Conservation (phyloP, 2,113 vertebrate genomes). For the Spheniscus mendiculus region DNA sequence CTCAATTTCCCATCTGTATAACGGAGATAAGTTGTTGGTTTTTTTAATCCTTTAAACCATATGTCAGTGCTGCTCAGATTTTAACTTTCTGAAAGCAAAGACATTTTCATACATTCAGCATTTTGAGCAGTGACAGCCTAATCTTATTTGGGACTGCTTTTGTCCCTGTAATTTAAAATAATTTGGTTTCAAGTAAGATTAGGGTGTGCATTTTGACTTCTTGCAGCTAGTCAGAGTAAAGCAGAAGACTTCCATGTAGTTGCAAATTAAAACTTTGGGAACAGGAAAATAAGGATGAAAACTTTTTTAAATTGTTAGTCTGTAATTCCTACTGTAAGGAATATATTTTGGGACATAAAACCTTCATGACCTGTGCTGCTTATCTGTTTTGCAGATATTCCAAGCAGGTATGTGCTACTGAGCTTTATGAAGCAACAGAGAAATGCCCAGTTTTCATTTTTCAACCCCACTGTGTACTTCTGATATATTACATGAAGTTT, state of each 20-base stretch:
- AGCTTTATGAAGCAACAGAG: not conserved
- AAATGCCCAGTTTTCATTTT: not conserved
- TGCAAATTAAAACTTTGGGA: not conserved
- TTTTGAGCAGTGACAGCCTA: not conserved
- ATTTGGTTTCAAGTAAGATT: not conserved
- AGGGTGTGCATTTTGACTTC: not conserved
- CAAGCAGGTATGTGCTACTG: not conserved
- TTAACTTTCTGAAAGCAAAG: not conserved
- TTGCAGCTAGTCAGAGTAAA: not conserved
- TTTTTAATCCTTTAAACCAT: not conserved
- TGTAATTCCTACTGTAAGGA: not conserved
- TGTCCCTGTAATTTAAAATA: not conserved
- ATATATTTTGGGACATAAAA: not conserved
- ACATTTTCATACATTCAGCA: not conserved
- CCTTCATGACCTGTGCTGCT: not conserved
- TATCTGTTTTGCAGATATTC: not conserved
- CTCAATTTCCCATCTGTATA: constrained; percentile 12
- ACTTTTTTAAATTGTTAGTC: not conserved
- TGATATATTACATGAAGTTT: not conserved
- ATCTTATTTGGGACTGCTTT: not conserved
- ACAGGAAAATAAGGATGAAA: not conserved
- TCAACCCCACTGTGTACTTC: not conserved
- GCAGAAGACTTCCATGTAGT: not conserved
- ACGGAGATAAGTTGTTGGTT: not conserved
- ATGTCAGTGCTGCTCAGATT: not conserved